Evolutionary conservation across 2,797 vertebrate genomes (phyloP), one percentile per base, ranked within the genome.

Genomic region (Nannoperca australis): DNA sequence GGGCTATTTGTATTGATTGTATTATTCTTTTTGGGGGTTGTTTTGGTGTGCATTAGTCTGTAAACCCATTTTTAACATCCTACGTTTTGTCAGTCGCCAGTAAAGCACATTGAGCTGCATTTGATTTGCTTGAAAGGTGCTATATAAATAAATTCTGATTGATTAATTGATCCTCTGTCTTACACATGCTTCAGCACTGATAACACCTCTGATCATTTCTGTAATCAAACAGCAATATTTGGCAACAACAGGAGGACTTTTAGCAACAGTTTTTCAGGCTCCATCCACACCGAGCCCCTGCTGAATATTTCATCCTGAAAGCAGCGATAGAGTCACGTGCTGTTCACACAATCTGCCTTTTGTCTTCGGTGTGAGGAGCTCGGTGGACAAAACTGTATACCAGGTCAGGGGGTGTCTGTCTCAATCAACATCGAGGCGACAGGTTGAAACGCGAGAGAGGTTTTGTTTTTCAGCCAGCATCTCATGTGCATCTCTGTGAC

Each of bases 231-330:
- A 32, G 55, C 49, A 74, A 40, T 65, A 67, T 84, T 62, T 79
- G 77, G n/a, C 34, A 5, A 20, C 69, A 69, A 61, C 40, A 61
- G 60, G 50, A 72, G 53, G 50, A 27, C 61, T 36, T 63, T 50
- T 55, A n/a, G 44, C 20, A 17, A 2, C 40, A 64, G 40, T 70
- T 62, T 76, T 69, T 83, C 73, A 71, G 34, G 1, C 64, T 78
- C 68, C 36, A 63, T 85, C 54, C 58, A 68, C 20, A 15, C 67
- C 1, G 54, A 79, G 70, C 58, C 32, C 7, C 64, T 76, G 66
- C 54, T 95, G 67, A 93, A 93, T 93, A 93, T 91, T 92, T 94
- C 60, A 93, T 90, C 80, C 65, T 66, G 24, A 36, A 11, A 67
- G 89, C 71, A 49, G 53, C 73, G 88, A 73, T 87, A 72, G 45